A percentile compares a stretch with the other conserved stretches of the same genome.
Conservation (phyloP, 1,140 invertebrate species). For the Drosophila nebulosa region DNA sequence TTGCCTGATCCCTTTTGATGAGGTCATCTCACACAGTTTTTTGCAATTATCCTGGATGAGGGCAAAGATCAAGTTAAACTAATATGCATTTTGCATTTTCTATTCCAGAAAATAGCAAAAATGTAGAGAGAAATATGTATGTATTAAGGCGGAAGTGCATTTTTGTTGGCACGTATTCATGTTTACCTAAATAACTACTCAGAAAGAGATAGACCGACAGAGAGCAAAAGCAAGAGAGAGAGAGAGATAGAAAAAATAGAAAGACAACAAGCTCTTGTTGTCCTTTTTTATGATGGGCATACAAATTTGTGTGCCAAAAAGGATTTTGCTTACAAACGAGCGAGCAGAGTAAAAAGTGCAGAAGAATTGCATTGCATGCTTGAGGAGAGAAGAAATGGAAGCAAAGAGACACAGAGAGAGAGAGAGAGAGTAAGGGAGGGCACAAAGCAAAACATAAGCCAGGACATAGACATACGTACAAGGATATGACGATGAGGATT, state of each 20-base stretch:
- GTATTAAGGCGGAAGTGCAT: constrained; percentile 9
- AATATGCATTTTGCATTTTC: constrained; percentile 5
- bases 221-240: not conserved
- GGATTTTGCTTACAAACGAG: constrained; percentile 8
- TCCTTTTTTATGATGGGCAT: constrained; percentile 14
- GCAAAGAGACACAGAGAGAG: not conserved
- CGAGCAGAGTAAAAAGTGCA: constrained; percentile 40
- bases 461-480: not conserved
- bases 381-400: not conserved
- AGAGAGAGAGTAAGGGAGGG: not conserved
- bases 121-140: not conserved
- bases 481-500: constrained; percentile 5
- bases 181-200: constrained; percentile 10
- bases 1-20: not conserved
- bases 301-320: constrained; percentile 27
- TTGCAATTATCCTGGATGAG: constrained; percentile 5
- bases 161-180: not conserved
- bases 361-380: not conserved
- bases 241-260: not conserved
- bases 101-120: not conserved
- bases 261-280: not conserved
- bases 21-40: constrained; percentile 5
- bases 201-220: not conserved
- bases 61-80: constrained; percentile 3
- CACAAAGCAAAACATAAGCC: constrained; percentile 10